A percentile compares a stretch with the other conserved stretches of the same genome.
phyloP scores from a whole-genome alignment of 2,113 vertebrate genomes.

The Pogona vitticeps region DNA sequence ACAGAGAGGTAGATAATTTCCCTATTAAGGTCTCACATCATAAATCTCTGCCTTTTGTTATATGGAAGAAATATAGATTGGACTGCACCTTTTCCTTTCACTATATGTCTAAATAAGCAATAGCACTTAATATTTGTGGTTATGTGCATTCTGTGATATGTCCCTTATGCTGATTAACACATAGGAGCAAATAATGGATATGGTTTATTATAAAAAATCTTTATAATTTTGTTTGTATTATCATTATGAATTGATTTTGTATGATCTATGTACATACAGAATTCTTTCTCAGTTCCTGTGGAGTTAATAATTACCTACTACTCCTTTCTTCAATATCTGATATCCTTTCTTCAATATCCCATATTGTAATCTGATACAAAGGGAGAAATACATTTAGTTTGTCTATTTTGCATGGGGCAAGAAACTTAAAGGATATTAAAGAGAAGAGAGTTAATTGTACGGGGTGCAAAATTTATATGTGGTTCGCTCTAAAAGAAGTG shows the following conservation, averaged over 20 bases:
- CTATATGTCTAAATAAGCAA: neutral
- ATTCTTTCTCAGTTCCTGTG: slow-evolving; percentile 23
- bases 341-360: neutral
- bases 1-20: no score
- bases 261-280: slow-evolving; percentile 37
- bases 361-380: slow-evolving; percentile 10
- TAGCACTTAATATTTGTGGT: neutral
- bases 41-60: neutral
- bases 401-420: neutral
- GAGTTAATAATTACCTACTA: slow-evolving; percentile 32
- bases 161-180: slow-evolving; percentile 25
- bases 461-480: no score
- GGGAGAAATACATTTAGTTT: slow-evolving; percentile 11
- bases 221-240: slow-evolving; percentile 19
- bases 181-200: slow-evolving; percentile 24
- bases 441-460: no score
- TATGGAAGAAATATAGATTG: neutral
- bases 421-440: no score
- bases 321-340: slow-evolving; percentile 33
- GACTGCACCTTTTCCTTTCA: neutral
- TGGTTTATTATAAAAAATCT: slow-evolving; percentile 15
- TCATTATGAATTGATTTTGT: slow-evolving; percentile 35
- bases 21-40: neutral
- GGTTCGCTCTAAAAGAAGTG: no score
- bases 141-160: neutral